Conservation (phyloP, 1,140 invertebrate species). For the Zelostemma sp. region DNA sequence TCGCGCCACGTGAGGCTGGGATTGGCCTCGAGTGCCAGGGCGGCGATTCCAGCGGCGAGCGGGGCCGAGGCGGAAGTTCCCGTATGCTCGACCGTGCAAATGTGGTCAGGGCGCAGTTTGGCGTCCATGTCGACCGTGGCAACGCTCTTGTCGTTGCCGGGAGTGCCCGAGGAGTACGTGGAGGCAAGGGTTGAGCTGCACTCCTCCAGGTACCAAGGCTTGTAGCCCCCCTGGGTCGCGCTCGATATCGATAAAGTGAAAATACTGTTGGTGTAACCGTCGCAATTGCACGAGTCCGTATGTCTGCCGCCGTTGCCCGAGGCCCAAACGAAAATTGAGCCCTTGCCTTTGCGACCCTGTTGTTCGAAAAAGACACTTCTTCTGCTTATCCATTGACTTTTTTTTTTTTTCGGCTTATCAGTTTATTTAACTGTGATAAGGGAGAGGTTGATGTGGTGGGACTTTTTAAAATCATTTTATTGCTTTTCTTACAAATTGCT, state of each 20-base stretch:
- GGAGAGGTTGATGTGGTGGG: no score
- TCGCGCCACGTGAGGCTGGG: conserved; percentile 95
- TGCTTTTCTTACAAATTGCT: no score
- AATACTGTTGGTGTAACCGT: conserved; percentile 99
- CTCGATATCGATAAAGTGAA: conserved; percentile 98
- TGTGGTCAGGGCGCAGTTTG: conserved; percentile 83
- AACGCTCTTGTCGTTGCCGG: conserved; percentile 93
- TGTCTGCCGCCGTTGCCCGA: conserved; percentile 97
- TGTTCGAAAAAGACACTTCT: conserved; percentile 8
- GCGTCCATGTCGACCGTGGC: conserved; percentile 97
- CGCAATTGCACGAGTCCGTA: conserved; percentile 98
- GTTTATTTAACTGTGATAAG: no score
- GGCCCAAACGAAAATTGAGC: conserved; percentile 99
- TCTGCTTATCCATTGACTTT: no score
- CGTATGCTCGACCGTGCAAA: conserved; percentile 90
- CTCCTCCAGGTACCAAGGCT: conserved; percentile 98
- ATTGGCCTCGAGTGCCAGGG: conserved; percentile 94
- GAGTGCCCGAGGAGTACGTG: conserved; percentile 96
- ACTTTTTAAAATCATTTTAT: no score
- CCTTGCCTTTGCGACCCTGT: conserved; percentile 93
- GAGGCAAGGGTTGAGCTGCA: conserved; percentile 96
- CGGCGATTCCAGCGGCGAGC: conserved; percentile 94
- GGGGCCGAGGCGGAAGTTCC: conserved; percentile 96
- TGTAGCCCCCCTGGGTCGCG: conserved; percentile 95
- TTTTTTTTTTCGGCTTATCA: no score